Evolutionary conservation across 1,140 invertebrate species (phyloP).

Genomic region (Macrobrachium nipponense): DNA sequence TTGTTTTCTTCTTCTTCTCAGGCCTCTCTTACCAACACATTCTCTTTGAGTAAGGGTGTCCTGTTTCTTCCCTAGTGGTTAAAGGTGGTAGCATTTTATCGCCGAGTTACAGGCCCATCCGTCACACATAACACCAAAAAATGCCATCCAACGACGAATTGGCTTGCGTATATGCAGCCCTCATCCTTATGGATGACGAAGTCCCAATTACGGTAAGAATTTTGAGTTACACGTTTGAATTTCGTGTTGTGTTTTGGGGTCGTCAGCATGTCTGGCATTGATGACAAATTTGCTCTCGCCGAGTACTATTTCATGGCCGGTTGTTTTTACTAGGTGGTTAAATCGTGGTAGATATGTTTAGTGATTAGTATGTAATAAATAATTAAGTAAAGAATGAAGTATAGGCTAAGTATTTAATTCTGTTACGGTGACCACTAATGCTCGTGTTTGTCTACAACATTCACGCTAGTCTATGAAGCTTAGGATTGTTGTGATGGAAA

Average conservation of each 20-base stretch:
- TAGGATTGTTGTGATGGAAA: too few relatives aligned
- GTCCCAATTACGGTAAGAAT: constrained; percentile 93
- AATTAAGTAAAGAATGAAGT: too few relatives aligned
- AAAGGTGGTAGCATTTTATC: constrained; percentile 49
- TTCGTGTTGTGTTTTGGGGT: not conserved
- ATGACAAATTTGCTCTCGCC: too few relatives aligned
- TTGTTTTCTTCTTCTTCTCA: not conserved
- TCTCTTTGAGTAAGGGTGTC: not conserved
- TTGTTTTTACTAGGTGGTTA: too few relatives aligned
- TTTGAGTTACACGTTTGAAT: not conserved
- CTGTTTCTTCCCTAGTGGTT: constrained; percentile 45
- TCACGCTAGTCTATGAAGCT: too few relatives aligned
- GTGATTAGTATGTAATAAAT: too few relatives aligned
- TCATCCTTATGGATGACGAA: constrained; percentile 97
- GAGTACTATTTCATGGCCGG: too few relatives aligned
- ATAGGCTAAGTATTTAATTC: too few relatives aligned
- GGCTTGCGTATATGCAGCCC: constrained; percentile 96
- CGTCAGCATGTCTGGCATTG: not conserved
- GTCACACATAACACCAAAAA: constrained; percentile 62
- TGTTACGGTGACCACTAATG: too few relatives aligned
- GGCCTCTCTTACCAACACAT: not conserved
- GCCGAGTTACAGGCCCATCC: constrained; percentile 55
- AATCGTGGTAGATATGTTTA: too few relatives aligned
- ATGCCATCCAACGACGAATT: constrained; percentile 92
- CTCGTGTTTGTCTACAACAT: too few relatives aligned